A percentile compares a stretch with the other conserved stretches of the same genome.
These are phyloP conservation scores for Sciurus carolinensis DNA, from an alignment of 2,797 vertebrate genomes.

Conservation along the genomic window DNA sequence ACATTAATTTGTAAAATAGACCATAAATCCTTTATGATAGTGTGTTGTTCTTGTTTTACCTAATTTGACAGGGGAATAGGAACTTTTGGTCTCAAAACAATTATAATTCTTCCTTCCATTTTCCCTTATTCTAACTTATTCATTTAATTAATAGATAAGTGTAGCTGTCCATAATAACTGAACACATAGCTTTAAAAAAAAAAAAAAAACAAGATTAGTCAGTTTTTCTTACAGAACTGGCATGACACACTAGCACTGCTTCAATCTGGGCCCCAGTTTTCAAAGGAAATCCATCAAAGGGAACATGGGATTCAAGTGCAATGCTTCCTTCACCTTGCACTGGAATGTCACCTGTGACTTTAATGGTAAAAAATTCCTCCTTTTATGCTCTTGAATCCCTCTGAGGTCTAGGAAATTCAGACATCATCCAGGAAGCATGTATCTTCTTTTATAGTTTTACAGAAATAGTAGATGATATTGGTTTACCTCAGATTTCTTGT, in stretches of 20 bases:
- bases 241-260: background rate
- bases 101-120: background rate
- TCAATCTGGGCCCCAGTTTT: background rate
- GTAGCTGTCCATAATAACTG: background rate
- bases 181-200: background rate
- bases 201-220: background rate
- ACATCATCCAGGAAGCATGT: background rate
- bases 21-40: background rate
- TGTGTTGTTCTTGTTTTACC: background rate
- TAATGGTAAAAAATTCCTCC: constrained; percentile 36
- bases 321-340: constrained; percentile 29
- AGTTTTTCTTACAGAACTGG: constrained; percentile 14
- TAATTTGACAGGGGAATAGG: background rate
- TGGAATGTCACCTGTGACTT: constrained; percentile 45
- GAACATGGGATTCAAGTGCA: background rate
- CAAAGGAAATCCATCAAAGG: constrained; percentile 70
- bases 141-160: constrained; percentile 34
- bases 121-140: background rate
- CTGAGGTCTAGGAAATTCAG: background rate
- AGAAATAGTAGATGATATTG: background rate
- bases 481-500: background rate
- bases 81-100: background rate
- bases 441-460: background rate
- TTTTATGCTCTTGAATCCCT: background rate
- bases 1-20: constrained; percentile 21